Percentiles rank a stretch among this genome's conserved stretches.
Conservation (phyloP, 2,113 vertebrate species). For the Saguinus imperator region DNA sequence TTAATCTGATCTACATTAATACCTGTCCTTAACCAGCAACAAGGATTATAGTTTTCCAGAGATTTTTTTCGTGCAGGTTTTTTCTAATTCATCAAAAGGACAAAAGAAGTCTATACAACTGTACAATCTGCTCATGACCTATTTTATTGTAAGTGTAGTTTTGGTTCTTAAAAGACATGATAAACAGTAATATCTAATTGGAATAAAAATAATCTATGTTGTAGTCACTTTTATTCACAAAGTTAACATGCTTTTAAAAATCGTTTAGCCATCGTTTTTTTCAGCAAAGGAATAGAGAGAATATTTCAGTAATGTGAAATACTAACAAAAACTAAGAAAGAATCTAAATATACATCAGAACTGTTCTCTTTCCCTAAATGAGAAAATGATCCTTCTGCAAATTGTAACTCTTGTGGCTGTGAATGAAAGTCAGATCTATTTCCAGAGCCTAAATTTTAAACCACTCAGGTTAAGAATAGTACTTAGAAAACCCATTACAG, state of each 20-base stretch:
- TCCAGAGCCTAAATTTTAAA: constrained; percentile 24
- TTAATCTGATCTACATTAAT: constrained; percentile 69
- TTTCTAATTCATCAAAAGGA: constrained; percentile 30
- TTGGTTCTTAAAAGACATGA: constrained; percentile 30
- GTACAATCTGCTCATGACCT: neutral
- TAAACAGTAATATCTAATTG: neutral
- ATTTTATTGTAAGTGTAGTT: constrained; percentile 23
- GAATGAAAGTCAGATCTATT: constrained; percentile 22
- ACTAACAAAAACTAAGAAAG: neutral
- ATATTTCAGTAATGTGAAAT: neutral
- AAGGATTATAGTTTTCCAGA: constrained; percentile 50
- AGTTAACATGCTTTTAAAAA: constrained; percentile 36
- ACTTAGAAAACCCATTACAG: neutral
- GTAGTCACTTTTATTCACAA: constrained; percentile 32
- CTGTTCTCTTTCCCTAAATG: neutral
- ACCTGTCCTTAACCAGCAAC: constrained; percentile 47
- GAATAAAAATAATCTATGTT: neutral
- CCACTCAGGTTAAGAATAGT: neutral
- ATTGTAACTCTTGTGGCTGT: neutral
- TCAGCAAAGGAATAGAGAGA: neutral
- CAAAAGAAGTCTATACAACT: neutral
- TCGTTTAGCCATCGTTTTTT: neutral
- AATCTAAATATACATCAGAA: neutral
- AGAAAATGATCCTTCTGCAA: neutral
- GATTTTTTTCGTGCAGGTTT: neutral